Evolutionary conservation across 2,797 vertebrate species (phyloP), one percentile per base, ranked within the genome.

Genomic region (Hephaestus fuliginosus): DNA sequence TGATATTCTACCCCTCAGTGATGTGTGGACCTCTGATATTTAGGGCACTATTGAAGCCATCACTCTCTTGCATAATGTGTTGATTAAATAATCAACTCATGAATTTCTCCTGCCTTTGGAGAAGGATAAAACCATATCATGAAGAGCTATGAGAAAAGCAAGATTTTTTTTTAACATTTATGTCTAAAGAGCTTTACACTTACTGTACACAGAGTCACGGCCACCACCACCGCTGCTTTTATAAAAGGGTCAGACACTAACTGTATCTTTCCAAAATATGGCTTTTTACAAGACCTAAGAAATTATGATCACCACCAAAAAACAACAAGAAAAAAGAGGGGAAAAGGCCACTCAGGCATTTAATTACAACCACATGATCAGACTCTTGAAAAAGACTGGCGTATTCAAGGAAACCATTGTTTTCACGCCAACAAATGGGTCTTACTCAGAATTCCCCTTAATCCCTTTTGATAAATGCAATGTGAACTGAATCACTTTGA

Each of bases 331-430:
- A 71, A 70, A 51, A 15, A 64, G 9, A 28, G 9, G 10, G 36
- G 28, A 79, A 71, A 76, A 72, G 43, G 39, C 28, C 68, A 85
- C 80, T 64, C 73, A 78, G 46, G 80, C 76, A 76, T 85, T 80
- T 80, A 84, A 89, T 74, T 80, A 72, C 55, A 81, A 74, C 56
- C 85, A 66, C 83, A 88, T 85, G 85, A 89, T 44, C 33, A 53
- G 51, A 56, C 71, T 64, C 44, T 33, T 0, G 15, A 43, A 70
- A 72, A 70, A 66, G 46, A 63, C 48, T 7, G n/a, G 28, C 28
- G 15, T 43, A 62, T 51, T 81, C 28, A 71, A 39, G 25, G 66
- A 80, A 73, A 76, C 25, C 64, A 78, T 52, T 69, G 22, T 78
- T 82, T 53, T 71, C 66, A 76, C 1, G 8, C 30, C 63, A 80